These are phyloP conservation scores for Lottia scabra DNA, from an alignment of 2,888 invertebrate species.

Conservation along the genomic window DNA sequence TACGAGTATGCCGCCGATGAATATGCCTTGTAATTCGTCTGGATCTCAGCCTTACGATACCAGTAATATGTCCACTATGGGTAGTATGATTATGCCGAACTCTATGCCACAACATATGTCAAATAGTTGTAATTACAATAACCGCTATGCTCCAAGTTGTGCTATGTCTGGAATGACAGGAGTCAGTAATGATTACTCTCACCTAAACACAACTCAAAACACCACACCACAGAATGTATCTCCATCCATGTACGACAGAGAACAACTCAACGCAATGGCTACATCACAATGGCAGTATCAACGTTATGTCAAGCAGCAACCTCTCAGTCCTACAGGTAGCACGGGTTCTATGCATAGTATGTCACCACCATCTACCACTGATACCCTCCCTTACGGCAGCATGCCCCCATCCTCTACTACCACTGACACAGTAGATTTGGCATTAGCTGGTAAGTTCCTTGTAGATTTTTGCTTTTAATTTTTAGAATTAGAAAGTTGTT, in stretches of 20 bases:
- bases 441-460: constrained; percentile 50
- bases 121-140: constrained; percentile 54
- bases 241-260: constrained; percentile 44
- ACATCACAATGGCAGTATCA: constrained; percentile 34
- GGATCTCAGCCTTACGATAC: constrained; percentile 50
- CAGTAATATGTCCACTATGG: constrained; percentile 30
- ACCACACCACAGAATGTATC: constrained; percentile 22
- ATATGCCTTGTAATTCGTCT: constrained; percentile 53
- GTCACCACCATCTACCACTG: constrained; percentile 61
- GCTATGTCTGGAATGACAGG: constrained; percentile 45
- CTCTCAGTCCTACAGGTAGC: constrained; percentile 61
- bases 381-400: constrained; percentile 50
- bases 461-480: neutral
- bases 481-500: too few relatives aligned
- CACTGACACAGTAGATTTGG: constrained; percentile 58
- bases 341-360: constrained; percentile 64
- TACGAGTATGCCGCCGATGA: constrained; percentile 54
- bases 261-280: constrained; percentile 34
- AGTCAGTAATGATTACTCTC: constrained; percentile 39
- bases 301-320: constrained; percentile 59
- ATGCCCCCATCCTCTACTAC: constrained; percentile 27
- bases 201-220: constrained; percentile 39
- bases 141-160: constrained; percentile 53
- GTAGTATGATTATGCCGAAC: constrained; percentile 27
- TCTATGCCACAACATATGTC: constrained; percentile 38